Conservation (phyloP, 1,140 invertebrate species). For the Aradophagus sp. region DNA sequence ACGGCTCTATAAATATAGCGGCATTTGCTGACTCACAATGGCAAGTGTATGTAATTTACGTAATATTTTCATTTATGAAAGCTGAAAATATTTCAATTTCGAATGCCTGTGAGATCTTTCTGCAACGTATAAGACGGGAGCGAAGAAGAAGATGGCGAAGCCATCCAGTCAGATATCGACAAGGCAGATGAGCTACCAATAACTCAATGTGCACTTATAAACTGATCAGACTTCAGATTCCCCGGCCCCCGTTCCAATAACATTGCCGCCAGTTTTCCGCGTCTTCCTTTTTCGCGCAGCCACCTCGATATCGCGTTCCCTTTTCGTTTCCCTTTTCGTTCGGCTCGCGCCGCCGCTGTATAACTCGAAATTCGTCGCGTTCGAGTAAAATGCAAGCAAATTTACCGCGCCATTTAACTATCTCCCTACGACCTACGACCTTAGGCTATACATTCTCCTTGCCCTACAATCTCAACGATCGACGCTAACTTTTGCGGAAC, state of each 20-base stretch:
- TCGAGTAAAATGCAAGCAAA: conserved; percentile 53
- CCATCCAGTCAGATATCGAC: conserved; percentile 68
- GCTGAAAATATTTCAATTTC: conserved; percentile 44
- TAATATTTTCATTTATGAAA: conserved; percentile 38
- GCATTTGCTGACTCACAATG: too few species aligned
- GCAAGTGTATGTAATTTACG: conserved; percentile 25
- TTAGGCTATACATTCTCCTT: conserved; percentile 40
- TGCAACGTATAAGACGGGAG: conserved; percentile 24
- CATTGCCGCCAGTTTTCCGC: conserved; percentile 38
- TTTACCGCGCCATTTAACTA: conserved; percentile 54
- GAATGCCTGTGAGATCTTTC: conserved; percentile 43
- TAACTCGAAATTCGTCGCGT: conserved; percentile 60
- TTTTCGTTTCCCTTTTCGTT: conserved; percentile 56
- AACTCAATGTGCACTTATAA: conserved; percentile 72
- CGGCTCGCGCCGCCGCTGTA: conserved; percentile 58
- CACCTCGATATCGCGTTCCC: conserved; percentile 55
- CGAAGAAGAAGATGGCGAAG: conserved; percentile 57
- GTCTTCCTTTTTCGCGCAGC: conserved; percentile 34
- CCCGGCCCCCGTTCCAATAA: conserved; percentile 64
- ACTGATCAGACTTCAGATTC: conserved; percentile 67
- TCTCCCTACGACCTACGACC: conserved; percentile 40
- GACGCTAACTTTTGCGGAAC: conserved; percentile 24
- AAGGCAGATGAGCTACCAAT: conserved; percentile 70
- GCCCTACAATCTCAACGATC: conserved; percentile 43
- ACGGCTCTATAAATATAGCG: too few species aligned